Evolutionary conservation across 2,888 invertebrate species (phyloP).

Genomic region (Acleris emargana): DNA sequence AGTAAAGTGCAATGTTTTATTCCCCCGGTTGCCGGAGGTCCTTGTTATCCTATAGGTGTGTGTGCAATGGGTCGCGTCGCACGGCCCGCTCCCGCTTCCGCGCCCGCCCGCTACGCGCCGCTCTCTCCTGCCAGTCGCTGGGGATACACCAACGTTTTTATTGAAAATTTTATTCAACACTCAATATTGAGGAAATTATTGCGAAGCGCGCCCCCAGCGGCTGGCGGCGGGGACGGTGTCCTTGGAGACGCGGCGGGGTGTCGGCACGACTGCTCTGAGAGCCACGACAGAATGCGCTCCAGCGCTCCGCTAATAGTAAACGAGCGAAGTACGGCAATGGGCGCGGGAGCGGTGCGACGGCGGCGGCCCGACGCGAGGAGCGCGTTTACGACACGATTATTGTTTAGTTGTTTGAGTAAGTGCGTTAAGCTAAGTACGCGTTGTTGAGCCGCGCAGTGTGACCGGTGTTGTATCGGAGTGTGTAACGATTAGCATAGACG

Average conservation of each 20-base stretch:
- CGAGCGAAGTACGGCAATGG: slow-evolving; percentile 22
- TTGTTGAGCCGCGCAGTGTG: slow-evolving; percentile 55
- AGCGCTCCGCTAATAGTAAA: slow-evolving; percentile 13
- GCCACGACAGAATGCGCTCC: neutral
- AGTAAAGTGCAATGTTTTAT: slow-evolving; percentile 82
- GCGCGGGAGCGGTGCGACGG: slow-evolving; percentile 49
- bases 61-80: slow-evolving; percentile 71
- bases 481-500: slow-evolving; percentile 74
- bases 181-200: slow-evolving; percentile 43
- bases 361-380: slow-evolving; percentile 71
- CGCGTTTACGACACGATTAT: slow-evolving; percentile 79
- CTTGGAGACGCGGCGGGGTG: slow-evolving; percentile 36
- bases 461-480: slow-evolving; percentile 44
- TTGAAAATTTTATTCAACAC: slow-evolving; percentile 41
- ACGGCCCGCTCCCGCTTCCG: slow-evolving; percentile 51
- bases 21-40: slow-evolving; percentile 80
- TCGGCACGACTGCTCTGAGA: neutral
- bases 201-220: slow-evolving; percentile 40
- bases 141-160: slow-evolving; percentile 49
- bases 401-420: slow-evolving; percentile 57
- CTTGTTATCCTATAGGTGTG: slow-evolving; percentile 73
- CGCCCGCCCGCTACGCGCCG: slow-evolving; percentile 50
- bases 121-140: slow-evolving; percentile 50
- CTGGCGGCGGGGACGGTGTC: slow-evolving; percentile 31
- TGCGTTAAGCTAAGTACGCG: slow-evolving; percentile 57